Conservation (phyloP, 2,888 invertebrate species). For the Vanessa cardui region DNA sequence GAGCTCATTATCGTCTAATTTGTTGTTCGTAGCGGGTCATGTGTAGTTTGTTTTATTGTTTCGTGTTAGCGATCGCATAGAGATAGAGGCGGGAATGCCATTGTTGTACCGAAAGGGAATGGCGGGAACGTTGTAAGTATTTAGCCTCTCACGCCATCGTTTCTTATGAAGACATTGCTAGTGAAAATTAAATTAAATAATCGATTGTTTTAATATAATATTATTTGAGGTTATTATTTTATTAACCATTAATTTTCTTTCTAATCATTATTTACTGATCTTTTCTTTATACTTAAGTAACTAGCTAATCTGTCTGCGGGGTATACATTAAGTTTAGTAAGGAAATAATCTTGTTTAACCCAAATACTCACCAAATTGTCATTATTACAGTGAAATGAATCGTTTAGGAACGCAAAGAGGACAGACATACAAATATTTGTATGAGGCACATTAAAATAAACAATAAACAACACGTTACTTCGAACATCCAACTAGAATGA, state of each 20-base stretch:
- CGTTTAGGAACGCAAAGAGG: too few species aligned
- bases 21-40: slow-evolving; percentile 9
- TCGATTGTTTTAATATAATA: background rate
- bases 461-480: too few species aligned
- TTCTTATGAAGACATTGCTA: slow-evolving; percentile 40
- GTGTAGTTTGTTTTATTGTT: slow-evolving; percentile 25
- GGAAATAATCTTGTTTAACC: too few species aligned
- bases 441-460: too few species aligned
- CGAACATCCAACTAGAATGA: too few species aligned
- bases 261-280: background rate
- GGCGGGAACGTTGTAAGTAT: slow-evolving; percentile 45
- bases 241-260: background rate
- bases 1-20: slow-evolving; percentile 17
- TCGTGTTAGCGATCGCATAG: slow-evolving; percentile 49
- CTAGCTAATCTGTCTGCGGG: too few species aligned
- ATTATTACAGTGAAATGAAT: too few species aligned
- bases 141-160: slow-evolving; percentile 54
- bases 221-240: background rate
- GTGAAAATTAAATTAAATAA: slow-evolving; percentile 16
- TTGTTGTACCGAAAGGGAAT: slow-evolving; percentile 56
- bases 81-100: slow-evolving; percentile 51
- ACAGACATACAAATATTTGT: too few species aligned
- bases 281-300: too few species aligned
- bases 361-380: too few species aligned
- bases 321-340: too few species aligned